Evolutionary conservation across 2,797 vertebrate species (phyloP).

Genomic region (Cuculus canorus): DNA sequence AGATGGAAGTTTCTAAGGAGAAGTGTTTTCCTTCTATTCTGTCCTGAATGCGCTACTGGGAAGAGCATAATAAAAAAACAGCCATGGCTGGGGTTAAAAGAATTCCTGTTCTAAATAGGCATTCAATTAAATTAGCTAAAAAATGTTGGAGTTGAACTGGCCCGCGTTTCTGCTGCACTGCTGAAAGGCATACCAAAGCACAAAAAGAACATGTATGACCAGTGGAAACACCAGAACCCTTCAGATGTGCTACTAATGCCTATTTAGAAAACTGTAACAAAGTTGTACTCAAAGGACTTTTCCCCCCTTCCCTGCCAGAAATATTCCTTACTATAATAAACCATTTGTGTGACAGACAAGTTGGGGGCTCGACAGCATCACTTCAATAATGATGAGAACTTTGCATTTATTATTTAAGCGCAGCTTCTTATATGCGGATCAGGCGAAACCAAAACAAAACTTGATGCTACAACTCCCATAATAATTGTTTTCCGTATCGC

Average conservation of each 20-base stretch:
- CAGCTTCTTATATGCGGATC: not conserved
- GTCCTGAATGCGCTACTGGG: not conserved
- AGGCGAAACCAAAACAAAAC: not conserved
- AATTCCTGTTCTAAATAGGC: conserved; percentile 48
- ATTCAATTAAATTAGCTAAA: conserved; percentile 58
- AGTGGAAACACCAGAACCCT: conserved; percentile 23
- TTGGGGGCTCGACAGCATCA: not conserved
- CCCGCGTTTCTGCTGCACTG: conserved; percentile 21
- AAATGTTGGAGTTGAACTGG: conserved; percentile 19
- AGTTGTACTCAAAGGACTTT: conserved; percentile 27
- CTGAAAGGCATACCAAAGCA: conserved; percentile 41
- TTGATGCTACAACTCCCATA: not conserved
- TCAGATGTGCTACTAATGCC: conserved; percentile 18
- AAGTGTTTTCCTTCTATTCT: not conserved
- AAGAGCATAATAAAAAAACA: not conserved
- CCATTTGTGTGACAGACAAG: not conserved
- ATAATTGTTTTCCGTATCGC: not conserved
- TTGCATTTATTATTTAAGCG: not conserved
- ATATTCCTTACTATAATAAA: not conserved
- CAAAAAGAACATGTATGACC: not conserved
- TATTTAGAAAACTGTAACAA: conserved; percentile 15
- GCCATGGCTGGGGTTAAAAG: not conserved
- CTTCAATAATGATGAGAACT: not conserved
- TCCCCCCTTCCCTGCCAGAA: not conserved
- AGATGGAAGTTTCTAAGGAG: not conserved